Conservation (phyloP, 2,797 vertebrate genomes). For the Serranus cabrilla region DNA sequence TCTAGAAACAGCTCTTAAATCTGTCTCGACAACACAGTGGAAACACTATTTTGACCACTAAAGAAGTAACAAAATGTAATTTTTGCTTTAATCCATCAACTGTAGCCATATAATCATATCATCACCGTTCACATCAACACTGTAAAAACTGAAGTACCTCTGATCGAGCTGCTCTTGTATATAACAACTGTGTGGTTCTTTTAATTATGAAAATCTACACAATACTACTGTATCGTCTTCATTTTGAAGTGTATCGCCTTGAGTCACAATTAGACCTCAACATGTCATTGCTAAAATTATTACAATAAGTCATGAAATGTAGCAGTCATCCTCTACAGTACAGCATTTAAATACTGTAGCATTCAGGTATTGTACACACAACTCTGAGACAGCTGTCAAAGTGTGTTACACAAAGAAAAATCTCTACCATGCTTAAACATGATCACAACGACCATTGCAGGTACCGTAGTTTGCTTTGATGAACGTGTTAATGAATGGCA, state of each 20-base stretch:
- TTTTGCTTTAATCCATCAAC: not conserved
- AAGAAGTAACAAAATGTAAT: not conserved
- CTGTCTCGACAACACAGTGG: not conserved
- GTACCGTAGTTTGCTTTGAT: not conserved
- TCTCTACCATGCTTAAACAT: not conserved
- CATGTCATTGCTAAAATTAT: not conserved
- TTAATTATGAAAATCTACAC: constrained; percentile 4
- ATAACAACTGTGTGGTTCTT: not conserved
- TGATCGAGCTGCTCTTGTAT: constrained; percentile 22
- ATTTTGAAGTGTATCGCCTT: constrained; percentile 12
- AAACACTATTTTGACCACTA: constrained; percentile 12
- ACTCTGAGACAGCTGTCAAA: too few species aligned
- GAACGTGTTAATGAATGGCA: not conserved
- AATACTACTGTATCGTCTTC: not conserved
- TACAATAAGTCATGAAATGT: constrained; percentile 3
- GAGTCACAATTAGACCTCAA: constrained; percentile 13
- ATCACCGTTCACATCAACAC: constrained; percentile 20
- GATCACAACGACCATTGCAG: not conserved
- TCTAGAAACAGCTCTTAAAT: constrained; percentile 13
- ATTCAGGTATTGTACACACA: constrained; percentile 7
- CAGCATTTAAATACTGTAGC: constrained; percentile 8
- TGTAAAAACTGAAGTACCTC: constrained; percentile 5
- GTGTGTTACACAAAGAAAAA: constrained; percentile 6
- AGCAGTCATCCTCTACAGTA: constrained; percentile 12
- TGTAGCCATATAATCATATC: constrained; percentile 14